phyloP scores from a whole-genome alignment of 1,140 invertebrate genomes.

The Scaptodrosophila lebanonensis region DNA sequence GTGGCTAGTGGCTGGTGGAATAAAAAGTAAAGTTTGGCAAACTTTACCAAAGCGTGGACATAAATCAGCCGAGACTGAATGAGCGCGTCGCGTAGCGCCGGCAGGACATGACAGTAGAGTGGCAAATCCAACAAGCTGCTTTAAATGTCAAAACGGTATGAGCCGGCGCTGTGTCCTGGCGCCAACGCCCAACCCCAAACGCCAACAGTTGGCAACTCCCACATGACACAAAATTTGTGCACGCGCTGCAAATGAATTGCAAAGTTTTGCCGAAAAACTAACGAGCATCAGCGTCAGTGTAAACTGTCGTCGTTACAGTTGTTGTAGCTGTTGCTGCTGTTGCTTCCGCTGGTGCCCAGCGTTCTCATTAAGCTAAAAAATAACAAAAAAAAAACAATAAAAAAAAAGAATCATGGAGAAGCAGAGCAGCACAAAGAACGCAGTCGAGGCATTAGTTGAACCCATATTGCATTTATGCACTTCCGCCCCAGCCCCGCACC shows the following conservation, averaged over 20 bases:
- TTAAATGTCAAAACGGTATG: not conserved
- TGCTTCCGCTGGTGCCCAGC: slow-evolving; percentile 9
- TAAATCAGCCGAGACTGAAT: slow-evolving; percentile 22
- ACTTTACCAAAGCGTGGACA: slow-evolving; percentile 26
- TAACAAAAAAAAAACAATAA: slow-evolving; percentile 28
- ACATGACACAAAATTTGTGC: slow-evolving; percentile 39
- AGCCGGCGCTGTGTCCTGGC: too few relatives aligned
- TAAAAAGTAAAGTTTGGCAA: too few relatives aligned
- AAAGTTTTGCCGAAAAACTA: slow-evolving; percentile 55
- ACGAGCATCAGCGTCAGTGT: slow-evolving; percentile 67
- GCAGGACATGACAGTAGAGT: slow-evolving; percentile 43
- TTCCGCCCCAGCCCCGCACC: not conserved
- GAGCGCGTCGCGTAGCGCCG: slow-evolving; percentile 27
- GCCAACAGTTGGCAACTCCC: slow-evolving; percentile 19
- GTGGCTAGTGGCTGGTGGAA: too few relatives aligned
- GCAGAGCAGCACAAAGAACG: not conserved
- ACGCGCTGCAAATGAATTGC: slow-evolving; percentile 35
- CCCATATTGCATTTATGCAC: not conserved
- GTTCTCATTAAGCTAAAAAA: slow-evolving; percentile 60
- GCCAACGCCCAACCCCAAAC: too few relatives aligned
- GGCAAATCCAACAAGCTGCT: slow-evolving; percentile 41
- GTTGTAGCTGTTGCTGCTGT: slow-evolving; percentile 10
- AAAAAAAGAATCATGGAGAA: slow-evolving; percentile 8
- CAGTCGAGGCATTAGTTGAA: slow-evolving; percentile 23
- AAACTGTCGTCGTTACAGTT: slow-evolving; percentile 44